These are phyloP conservation scores for Colaptes auratus DNA, from an alignment of 2,113 vertebrate species.

Conservation along the genomic window DNA sequence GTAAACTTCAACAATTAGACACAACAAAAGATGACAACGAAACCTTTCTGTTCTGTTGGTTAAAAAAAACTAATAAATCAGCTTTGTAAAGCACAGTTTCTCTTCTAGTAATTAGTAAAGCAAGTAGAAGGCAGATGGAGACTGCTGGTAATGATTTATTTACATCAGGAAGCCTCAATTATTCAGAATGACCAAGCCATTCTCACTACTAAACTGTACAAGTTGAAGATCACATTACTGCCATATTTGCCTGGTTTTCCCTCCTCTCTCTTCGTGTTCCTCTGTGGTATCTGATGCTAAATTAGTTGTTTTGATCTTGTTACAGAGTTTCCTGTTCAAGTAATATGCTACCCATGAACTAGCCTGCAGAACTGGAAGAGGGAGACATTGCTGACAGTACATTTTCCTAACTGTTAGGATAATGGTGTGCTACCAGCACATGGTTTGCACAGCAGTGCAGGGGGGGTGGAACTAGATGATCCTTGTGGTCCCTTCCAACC, in stretches of 20 bases:
- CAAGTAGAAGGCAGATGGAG: not conserved
- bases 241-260: not conserved
- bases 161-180: not conserved
- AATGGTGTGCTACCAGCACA: not conserved
- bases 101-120: not conserved
- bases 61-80: not conserved
- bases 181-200: not conserved
- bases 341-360: not conserved
- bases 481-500: no score
- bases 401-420: not conserved
- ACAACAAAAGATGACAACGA: not conserved
- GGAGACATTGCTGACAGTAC: rapidly evolving
- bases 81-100: not conserved
- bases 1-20: not conserved
- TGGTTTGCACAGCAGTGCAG: not conserved
- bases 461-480: no score
- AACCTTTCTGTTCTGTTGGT: not conserved
- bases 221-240: not conserved
- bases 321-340: not conserved
- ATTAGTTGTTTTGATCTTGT: not conserved
- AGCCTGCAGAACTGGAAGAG: not conserved
- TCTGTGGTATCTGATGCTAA: not conserved
- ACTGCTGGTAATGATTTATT: not conserved
- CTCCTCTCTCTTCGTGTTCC: not conserved
- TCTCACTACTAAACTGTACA: not conserved